phyloP scores from a whole-genome alignment of 92 coral and sea anemone species.

The Pocillopora meandrina region DNA sequence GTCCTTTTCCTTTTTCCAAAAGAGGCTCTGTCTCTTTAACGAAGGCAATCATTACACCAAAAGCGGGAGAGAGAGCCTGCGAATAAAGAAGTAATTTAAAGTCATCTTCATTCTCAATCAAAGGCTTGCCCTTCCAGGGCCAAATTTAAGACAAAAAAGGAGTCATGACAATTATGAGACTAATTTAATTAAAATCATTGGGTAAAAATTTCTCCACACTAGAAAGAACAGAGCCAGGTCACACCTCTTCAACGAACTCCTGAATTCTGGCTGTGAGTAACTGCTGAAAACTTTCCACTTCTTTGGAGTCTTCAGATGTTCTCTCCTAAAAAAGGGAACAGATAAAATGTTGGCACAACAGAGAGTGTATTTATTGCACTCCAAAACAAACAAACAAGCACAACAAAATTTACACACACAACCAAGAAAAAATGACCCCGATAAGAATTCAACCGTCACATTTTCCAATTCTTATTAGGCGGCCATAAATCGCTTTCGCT shows the following conservation, averaged over 20 bases:
- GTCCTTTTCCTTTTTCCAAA: slow-evolving; percentile 88
- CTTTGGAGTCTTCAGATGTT: slow-evolving; percentile 97
- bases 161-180: too few relatives aligned
- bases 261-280: slow-evolving; percentile 95
- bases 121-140: neutral
- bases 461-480: neutral
- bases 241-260: slow-evolving; percentile 98
- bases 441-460: neutral
- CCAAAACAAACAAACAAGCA: neutral
- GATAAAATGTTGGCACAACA: neutral
- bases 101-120: neutral
- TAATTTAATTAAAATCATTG: too few relatives aligned
- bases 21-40: slow-evolving; percentile 96
- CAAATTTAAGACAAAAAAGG: neutral
- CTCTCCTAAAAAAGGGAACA: slow-evolving; percentile 63
- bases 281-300: slow-evolving; percentile 97
- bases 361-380: neutral
- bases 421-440: neutral
- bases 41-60: slow-evolving; percentile 97
- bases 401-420: too few relatives aligned
- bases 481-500: neutral
- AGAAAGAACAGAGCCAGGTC: neutral
- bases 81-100: neutral
- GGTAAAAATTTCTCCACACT: too few relatives aligned
- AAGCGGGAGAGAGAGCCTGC: slow-evolving; percentile 96